Evolutionary conservation across 2,113 vertebrate genomes (phyloP), one percentile per base, ranked within the genome.

Genomic region (Pica pica): DNA sequence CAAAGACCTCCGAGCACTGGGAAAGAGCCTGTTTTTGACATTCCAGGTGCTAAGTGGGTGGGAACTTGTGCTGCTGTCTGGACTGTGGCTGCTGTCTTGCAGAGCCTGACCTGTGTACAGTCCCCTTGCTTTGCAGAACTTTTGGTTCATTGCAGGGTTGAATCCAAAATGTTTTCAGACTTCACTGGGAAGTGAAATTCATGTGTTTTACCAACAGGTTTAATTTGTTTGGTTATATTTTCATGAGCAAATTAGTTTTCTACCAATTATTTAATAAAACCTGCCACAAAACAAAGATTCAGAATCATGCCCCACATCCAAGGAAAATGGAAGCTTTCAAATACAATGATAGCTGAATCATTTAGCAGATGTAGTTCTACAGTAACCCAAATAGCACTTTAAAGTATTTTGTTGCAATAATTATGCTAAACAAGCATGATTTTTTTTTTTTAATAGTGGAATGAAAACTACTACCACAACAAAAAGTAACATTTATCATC

Each of bases 41-140:
- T 86, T 85, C 13, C 21, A 27, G 3, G 9, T 0, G 0, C 39
- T 21, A 19, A 63, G 47, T n/a, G 23, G 13, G 13, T 59, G 23
- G 31, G 55, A 78, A 49, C 13, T 19, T 31, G 22, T 77, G 37
- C n/a, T 87, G 46, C n/a, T 37, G 18, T 42, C 56, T 9, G 13
- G 42, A 15, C 44, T 31, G 30, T 23, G 77, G 11, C 26, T 0
- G 5, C 22, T n/a, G 2, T 44, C 33, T 68, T 26, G 9, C 2
- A 1, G 53, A 65, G 9, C 30, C 17, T 50, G 49, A 41, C 11
- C 35, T 1, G 0, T 4, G 5, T 24, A 18, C 0, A 0, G 13
- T 53, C 41, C 55, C 27, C 31, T 14, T 73, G 49, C 46, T 90
- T 80, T 73, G 39, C 46, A 80, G 73, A 65, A 81, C 23, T 26